Evolutionary conservation across 2,888 invertebrate species (phyloP), one percentile per base, ranked within the genome.

Genomic region (Ephialtes manifestator): DNA sequence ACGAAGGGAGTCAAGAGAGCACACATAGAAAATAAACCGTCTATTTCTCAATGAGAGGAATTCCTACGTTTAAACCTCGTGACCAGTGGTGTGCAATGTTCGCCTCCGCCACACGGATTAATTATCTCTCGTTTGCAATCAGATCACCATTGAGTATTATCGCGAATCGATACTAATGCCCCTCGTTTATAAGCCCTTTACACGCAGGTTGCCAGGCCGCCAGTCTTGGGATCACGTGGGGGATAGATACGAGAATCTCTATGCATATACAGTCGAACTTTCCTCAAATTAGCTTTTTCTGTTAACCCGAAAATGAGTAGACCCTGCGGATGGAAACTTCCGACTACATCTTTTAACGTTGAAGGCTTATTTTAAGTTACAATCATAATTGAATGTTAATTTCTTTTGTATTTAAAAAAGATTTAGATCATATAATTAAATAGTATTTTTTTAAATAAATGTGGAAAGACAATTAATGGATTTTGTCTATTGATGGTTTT

Each of bases 41-140:
- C 48, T 60, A 18, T 60, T 65, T 65, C 68, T 20, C 15, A 68
- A 43, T 28, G 28, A 63, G 28, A 18, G 20, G 24, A 20, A 20
- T 75, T 20, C 46, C 20, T n/a, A 4, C 48, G 63, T 11, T 18
- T 35, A 13, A 18, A 60, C 48, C 31, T 48, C 48, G 20, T 63
- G 63, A 63, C 18, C 13, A 46, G 48, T n/a, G 28, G 11, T 18
- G 60, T 53, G 53, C 51, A 51, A 24, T 39, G 65, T 55, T 68
- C 76, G 75, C 46, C 58, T 71, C 70, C 20, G 28, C 58, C 43
- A 7, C 48, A 2, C 65, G 79, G 85, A 87, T 83, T 83, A 83
- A 87, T 87, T 87, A 87, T 85, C 85, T 83, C 85, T 85, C 85
- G 79, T 87, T 85, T 81, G 83, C 81, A 85, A 85, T 87, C 83